Evolutionary conservation across 2,888 invertebrate genomes (phyloP).

Genomic region (Drosophila barbarae): DNA sequence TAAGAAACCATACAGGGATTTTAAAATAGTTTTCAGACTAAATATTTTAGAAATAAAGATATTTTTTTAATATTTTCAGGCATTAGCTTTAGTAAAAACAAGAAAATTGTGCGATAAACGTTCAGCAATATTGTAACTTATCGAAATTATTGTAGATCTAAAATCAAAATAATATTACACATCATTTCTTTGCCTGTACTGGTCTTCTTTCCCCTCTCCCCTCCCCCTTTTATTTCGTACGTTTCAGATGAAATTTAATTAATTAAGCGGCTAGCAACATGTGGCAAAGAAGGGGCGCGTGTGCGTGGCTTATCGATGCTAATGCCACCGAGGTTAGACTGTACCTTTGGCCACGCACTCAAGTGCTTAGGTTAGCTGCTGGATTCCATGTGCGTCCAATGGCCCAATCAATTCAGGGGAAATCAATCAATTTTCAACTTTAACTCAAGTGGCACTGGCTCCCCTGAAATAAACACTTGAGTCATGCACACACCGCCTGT

Average conservation of each 20-base stretch:
- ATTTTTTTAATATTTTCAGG: background rate
- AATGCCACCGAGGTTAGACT: constrained; percentile 37
- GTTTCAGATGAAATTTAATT: constrained; percentile 29
- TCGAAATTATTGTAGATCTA: background rate
- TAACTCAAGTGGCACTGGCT: constrained; percentile 23
- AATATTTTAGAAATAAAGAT: background rate
- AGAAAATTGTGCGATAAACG: background rate
- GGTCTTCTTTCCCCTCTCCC: background rate
- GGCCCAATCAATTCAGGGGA: constrained; percentile 25
- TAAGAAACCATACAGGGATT: background rate
- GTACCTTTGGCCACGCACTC: constrained; percentile 30
- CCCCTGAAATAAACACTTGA: constrained; percentile 52
- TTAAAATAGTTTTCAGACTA: background rate
- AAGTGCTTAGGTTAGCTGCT: constrained; percentile 25
- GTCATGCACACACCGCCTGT: constrained; percentile 42
- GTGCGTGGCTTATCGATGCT: constrained; percentile 47
- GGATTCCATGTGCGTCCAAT: constrained; percentile 22
- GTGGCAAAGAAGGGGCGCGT: constrained; percentile 36
- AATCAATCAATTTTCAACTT: constrained; percentile 56
- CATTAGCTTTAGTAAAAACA: background rate
- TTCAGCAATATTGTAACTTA: background rate
- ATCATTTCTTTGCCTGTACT: constrained; percentile 8
- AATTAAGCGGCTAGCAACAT: constrained; percentile 30
- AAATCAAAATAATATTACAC: too few relatives aligned
- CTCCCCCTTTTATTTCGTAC: constrained; percentile 4